phyloP scores from a whole-genome alignment of 2,888 invertebrate species.

The Volucella inanis region DNA sequence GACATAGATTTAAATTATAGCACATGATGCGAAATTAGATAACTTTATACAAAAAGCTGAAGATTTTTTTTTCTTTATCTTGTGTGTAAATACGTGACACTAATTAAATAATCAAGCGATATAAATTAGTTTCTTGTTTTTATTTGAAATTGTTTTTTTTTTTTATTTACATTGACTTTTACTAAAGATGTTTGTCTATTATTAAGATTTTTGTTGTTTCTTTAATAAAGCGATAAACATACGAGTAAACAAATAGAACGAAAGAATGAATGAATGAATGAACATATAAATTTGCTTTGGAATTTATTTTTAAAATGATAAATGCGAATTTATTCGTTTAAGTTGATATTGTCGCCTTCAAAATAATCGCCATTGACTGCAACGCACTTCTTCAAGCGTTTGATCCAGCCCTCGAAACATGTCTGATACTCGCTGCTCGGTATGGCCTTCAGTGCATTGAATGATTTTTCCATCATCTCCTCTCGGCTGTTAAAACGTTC shows the following conservation, averaged over 20 bases:
- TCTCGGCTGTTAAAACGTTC: too few species aligned
- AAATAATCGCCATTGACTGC: too few species aligned
- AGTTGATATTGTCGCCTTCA: too few species aligned
- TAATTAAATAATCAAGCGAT: slow-evolving; percentile 12
- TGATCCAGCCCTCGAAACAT: too few species aligned
- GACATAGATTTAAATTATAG: slow-evolving; percentile 29
- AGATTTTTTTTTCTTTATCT: too few species aligned
- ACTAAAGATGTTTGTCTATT: slow-evolving; percentile 21
- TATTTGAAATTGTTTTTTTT: slow-evolving; percentile 24
- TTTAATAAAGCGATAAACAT: background rate
- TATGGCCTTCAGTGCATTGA: too few species aligned
- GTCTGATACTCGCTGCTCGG: too few species aligned
- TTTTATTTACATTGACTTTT: slow-evolving; percentile 52
- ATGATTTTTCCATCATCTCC: too few species aligned
- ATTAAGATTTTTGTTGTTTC: too few species aligned
- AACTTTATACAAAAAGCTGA: background rate
- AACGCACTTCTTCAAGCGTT: too few species aligned
- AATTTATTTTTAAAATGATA: too few species aligned
- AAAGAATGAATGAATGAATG: slow-evolving; percentile 2
- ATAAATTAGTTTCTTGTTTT: background rate
- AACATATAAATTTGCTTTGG: background rate
- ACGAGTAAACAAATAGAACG: slow-evolving; percentile 10
- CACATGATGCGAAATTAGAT: slow-evolving; percentile 19
- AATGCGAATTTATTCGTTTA: too few species aligned
- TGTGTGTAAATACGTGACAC: slow-evolving; percentile 40